These are phyloP conservation scores for Australoheros scitulus DNA, from an alignment of 2,113 vertebrate genomes.

Conservation along the genomic window DNA sequence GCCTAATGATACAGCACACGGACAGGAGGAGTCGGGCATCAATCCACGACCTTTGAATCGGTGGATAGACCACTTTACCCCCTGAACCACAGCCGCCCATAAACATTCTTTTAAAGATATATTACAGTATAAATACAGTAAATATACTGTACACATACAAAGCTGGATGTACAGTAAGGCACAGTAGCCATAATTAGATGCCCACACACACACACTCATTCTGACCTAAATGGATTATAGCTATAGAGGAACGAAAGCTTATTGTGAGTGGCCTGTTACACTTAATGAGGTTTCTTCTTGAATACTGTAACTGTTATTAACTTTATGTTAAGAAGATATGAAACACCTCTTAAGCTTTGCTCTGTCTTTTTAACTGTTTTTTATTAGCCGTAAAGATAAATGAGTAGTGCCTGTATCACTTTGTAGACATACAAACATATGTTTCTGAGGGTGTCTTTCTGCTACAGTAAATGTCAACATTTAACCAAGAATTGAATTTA, in stretches of 20 bases:
- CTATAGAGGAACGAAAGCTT: slow-evolving; percentile 26
- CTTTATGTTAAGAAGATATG: slow-evolving; percentile 37
- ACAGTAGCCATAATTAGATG: slow-evolving; percentile 34
- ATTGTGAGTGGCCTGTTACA: slow-evolving; percentile 39
- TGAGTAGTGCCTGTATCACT: not conserved
- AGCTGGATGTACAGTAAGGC: not conserved
- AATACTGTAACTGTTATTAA: slow-evolving; percentile 43
- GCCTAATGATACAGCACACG: not conserved
- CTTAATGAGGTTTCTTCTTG: slow-evolving; percentile 43
- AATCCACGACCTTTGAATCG: not conserved
- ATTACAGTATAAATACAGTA: not conserved
- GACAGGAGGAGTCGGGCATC: no score
- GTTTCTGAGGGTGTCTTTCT: not conserved
- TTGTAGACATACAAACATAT: not conserved
- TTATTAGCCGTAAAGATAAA: not conserved
- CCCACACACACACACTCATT: slow-evolving; percentile 14
- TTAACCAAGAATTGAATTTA: not conserved
- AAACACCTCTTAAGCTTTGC: slow-evolving; percentile 32
- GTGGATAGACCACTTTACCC: not conserved
- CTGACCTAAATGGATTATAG: slow-evolving; percentile 47
- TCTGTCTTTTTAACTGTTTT: not conserved
- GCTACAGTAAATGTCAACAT: not conserved
- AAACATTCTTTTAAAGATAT: not conserved
- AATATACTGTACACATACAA: not conserved
- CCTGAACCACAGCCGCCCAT: not conserved